These are phyloP conservation scores for Acrobasis suavella DNA, from an alignment of 2,888 invertebrate genomes.

Conservation along the genomic window DNA sequence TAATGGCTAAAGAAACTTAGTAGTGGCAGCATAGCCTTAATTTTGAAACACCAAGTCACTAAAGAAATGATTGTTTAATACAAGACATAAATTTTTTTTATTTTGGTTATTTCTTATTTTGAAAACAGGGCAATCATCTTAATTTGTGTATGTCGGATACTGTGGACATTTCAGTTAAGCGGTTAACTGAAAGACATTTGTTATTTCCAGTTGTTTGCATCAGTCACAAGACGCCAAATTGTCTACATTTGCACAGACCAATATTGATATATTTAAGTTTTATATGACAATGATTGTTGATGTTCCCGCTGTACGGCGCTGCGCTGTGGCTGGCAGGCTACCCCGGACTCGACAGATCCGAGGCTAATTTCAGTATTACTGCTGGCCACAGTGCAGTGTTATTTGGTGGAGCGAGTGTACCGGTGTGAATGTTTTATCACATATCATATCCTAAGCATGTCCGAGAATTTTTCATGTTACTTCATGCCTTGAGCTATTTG, in stretches of 20 bases:
- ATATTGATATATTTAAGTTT: constrained; percentile 64
- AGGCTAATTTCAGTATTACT: constrained; percentile 55
- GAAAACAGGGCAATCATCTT: no score
- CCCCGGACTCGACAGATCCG: constrained; percentile 28
- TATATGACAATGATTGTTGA: constrained; percentile 60
- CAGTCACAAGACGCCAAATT: background rate
- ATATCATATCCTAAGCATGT: background rate
- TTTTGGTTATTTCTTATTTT: no score
- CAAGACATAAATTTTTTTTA: background rate
- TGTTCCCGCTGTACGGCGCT: constrained; percentile 35
- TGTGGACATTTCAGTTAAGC: no score
- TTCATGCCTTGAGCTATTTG: no score
- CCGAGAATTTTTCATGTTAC: no score
- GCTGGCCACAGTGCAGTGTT: constrained; percentile 38
- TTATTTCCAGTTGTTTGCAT: background rate
- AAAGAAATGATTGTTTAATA: no score
- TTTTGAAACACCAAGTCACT: no score
- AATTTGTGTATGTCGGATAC: no score
- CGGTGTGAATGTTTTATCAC: background rate
- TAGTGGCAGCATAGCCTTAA: no score
- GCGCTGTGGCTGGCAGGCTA: constrained; percentile 22
- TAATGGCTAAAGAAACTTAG: no score
- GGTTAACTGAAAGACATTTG: background rate
- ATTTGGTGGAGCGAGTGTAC: background rate
- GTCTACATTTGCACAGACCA: background rate